A percentile compares a stretch with the other conserved stretches of the same genome.
phyloP scores from a whole-genome alignment of 2,888 invertebrate species.

The Stenurella melanura region DNA sequence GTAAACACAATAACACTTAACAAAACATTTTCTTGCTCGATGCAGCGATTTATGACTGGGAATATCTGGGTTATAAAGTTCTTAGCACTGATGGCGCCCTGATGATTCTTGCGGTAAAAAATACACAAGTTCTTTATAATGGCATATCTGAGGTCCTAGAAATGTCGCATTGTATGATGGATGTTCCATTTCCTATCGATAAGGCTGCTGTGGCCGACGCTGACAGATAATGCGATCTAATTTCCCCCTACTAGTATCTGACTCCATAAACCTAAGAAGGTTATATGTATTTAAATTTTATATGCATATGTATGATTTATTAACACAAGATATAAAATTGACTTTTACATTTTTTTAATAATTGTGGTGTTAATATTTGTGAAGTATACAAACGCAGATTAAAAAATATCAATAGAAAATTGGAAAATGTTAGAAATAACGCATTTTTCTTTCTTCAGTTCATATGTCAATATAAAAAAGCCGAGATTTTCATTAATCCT shows the following conservation, averaged over 20 bases:
- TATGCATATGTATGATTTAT: too few relatives aligned
- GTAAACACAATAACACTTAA: conserved; percentile 31
- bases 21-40: conserved; percentile 4
- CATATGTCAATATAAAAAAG: too few relatives aligned
- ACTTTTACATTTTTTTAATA: too few relatives aligned
- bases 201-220: conserved; percentile 43
- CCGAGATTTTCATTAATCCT: too few relatives aligned
- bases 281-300: neutral
- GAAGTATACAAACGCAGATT: too few relatives aligned
- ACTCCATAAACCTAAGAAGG: neutral
- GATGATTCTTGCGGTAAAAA: conserved; percentile 22
- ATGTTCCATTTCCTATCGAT: conserved; percentile 57
- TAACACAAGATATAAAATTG: too few relatives aligned
- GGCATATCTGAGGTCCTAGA: conserved; percentile 41
- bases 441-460: too few relatives aligned
- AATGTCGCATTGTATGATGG: conserved; percentile 53
- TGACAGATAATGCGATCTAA: conserved; percentile 49
- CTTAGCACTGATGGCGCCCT: conserved; percentile 33
- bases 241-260: conserved; percentile 40
- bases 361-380: too few relatives aligned
- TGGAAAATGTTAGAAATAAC: too few relatives aligned
- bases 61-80: conserved; percentile 36
- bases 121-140: conserved; percentile 30
- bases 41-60: conserved; percentile 27
- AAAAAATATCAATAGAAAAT: too few relatives aligned